phyloP scores from a whole-genome alignment of 2,113 vertebrate species.

The Brachyistius frenatus region DNA sequence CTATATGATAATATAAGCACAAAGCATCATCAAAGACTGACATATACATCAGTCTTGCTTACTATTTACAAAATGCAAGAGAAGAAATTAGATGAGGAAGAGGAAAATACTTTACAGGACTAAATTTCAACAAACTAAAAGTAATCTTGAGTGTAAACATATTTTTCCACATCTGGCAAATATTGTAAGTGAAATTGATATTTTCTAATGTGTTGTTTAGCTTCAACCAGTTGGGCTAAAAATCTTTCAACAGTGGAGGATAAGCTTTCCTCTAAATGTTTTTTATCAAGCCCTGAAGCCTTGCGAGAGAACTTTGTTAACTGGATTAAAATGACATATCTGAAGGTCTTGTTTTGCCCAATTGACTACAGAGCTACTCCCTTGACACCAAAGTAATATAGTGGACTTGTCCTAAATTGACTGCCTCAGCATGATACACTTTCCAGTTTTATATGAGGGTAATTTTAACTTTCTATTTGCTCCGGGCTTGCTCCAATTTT shows the following conservation, averaged over 20 bases:
- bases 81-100: background rate
- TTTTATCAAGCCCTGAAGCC: constrained; percentile 19
- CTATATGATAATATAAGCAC: background rate
- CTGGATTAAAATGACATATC: constrained; percentile 43
- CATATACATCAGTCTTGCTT: background rate
- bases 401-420: constrained; percentile 12
- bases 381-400: constrained; percentile 46
- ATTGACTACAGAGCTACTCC: constrained; percentile 11
- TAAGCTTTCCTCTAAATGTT: constrained; percentile 10
- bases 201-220: background rate
- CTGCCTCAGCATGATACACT: constrained; percentile 20
- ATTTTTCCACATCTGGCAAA: background rate
- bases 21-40: background rate
- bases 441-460: constrained; percentile 30
- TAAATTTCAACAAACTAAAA: background rate
- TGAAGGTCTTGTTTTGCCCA: constrained; percentile 38
- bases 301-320: constrained; percentile 20
- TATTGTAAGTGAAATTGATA: background rate
- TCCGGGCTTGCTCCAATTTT: constrained; percentile 16
- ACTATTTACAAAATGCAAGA: background rate
- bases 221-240: constrained; percentile 5
- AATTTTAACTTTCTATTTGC: constrained; percentile 31
- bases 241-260: constrained; percentile 9
- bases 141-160: background rate
- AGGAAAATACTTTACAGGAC: background rate